Evolutionary conservation across 92 coral and sea anemone species (phyloP), one percentile per base, ranked within the genome.

Genomic region (Chrysogorgia sp.): DNA sequence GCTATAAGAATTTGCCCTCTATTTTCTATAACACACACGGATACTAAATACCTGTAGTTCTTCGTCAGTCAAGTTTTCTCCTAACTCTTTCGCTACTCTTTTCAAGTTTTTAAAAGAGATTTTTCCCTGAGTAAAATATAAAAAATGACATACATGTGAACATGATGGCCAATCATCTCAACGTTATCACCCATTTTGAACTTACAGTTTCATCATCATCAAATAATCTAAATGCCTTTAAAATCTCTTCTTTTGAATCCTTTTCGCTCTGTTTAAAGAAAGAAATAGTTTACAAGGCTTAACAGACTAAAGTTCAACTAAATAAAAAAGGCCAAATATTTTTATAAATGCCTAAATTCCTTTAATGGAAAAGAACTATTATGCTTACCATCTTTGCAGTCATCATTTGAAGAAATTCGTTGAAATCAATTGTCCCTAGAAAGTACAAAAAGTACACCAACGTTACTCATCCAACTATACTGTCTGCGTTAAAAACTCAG

Each of bases 371-470:
- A 15, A 47, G 2, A 15, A 47, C 7, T 10, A 2, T 29, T 37
- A 14, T 43, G 24, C 92, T 77, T 40, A 94, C 98, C 98, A 94
- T 94, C 79, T 94, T 94, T 40, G 98, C 97, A 58, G 98, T 94
- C 98, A 94, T 94, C 98, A 94, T 94, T 67, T 91, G 98, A 80
- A 94, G 92, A 83, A 94, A 94, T 80, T 94, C 98, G 41, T 94
- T 94, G 71, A 94, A 94, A 60, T 94, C 98, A 57, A 94, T 94
- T 40, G 98, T 94, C 61, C 98, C 98, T 94, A 32, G 15, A 67
- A 67, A 17, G 71, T 6, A 52, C 29, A 63, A 40, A 40, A 40
- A 34, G 34, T 28, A 60, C 66, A 34, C 34, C 66, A 60, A 40
- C 26, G 29, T 40, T 60, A 34, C 29, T 40, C 66, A 60, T 19